Conservation (phyloP, 2,113 vertebrate species). For the Vicugna pacos region DNA sequence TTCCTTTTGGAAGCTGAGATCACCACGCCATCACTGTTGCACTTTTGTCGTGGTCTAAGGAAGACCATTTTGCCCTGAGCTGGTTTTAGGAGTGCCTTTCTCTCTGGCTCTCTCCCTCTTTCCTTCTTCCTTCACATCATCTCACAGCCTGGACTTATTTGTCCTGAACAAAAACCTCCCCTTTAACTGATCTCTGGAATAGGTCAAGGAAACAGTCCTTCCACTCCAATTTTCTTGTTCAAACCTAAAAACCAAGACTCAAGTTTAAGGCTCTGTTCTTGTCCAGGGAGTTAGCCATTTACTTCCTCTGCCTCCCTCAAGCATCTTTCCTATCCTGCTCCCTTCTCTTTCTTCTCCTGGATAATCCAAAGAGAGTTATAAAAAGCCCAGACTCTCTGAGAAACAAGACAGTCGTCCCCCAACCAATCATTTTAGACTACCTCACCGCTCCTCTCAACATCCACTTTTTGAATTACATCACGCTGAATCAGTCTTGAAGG, state of each 20-base stretch:
- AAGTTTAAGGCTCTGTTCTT: constrained; percentile 15
- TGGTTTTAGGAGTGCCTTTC: not conserved
- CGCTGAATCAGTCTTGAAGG: not conserved
- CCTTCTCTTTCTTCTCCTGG: not conserved
- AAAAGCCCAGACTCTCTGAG: constrained; percentile 44
- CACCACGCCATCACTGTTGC: not conserved
- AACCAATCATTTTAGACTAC: not conserved
- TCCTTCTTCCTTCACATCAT: not conserved
- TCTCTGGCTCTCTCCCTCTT: not conserved
- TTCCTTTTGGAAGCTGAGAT: not conserved
- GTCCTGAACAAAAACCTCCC: not conserved
- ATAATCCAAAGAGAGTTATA: constrained; percentile 34
- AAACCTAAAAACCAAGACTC: not conserved
- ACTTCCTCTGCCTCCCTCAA: constrained; percentile 33
- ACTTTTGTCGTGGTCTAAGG: not conserved
- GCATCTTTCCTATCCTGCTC: not conserved
- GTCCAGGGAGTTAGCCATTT: not conserved
- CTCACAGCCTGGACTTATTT: not conserved
- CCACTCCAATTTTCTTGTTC: constrained; percentile 43
- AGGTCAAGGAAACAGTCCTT: constrained; percentile 31
- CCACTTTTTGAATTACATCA: not conserved
- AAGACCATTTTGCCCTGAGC: not conserved
- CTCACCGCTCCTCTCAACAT: not conserved
- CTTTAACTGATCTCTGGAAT: not conserved
- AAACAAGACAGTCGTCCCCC: constrained; percentile 2